A percentile compares a stretch with the other conserved stretches of the same genome.
Evolutionary conservation across 2,797 vertebrate species (phyloP).

Genomic region (Platyrinchus mystaceus): DNA sequence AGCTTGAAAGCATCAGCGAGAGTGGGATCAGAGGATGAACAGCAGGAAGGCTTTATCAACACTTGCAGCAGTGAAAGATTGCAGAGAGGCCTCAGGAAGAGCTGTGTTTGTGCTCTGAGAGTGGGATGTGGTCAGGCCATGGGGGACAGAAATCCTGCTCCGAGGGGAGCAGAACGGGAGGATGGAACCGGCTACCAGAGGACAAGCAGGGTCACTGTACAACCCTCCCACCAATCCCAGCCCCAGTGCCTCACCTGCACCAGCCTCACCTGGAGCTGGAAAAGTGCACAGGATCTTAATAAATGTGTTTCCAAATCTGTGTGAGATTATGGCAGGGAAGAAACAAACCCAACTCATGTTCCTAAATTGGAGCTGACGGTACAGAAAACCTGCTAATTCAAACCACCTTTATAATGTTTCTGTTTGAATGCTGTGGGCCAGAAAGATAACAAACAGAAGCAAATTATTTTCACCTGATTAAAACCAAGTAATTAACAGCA

Average conservation of each 20-base stretch:
- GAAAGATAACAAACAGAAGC: slow-evolving; percentile 46
- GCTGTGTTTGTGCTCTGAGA: not conserved
- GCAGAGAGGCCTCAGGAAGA: not conserved
- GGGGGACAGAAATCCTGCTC: not conserved
- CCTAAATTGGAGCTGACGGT: not conserved
- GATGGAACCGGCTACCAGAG: fast-evolving
- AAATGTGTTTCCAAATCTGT: not conserved
- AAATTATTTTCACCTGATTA: slow-evolving; percentile 54
- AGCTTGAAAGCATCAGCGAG: not conserved
- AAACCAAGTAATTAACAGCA: slow-evolving; percentile 40
- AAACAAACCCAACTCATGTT: not conserved
- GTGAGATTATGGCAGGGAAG: not conserved
- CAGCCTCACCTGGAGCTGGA: fast-evolving
- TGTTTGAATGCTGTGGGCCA: not conserved
- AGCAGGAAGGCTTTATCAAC: not conserved
- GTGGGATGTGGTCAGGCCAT: fast-evolving
- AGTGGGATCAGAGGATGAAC: not conserved
- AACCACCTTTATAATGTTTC: not conserved
- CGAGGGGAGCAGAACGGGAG: fast-evolving
- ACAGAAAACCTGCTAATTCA: not conserved
- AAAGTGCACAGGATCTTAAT: not conserved
- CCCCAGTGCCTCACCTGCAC: not conserved
- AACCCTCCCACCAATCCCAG: fast-evolving
- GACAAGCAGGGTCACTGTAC: not conserved
- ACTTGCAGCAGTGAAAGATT: not conserved